phyloP scores from a whole-genome alignment of 2,888 invertebrate species.

The Ceraclea dissimilis region DNA sequence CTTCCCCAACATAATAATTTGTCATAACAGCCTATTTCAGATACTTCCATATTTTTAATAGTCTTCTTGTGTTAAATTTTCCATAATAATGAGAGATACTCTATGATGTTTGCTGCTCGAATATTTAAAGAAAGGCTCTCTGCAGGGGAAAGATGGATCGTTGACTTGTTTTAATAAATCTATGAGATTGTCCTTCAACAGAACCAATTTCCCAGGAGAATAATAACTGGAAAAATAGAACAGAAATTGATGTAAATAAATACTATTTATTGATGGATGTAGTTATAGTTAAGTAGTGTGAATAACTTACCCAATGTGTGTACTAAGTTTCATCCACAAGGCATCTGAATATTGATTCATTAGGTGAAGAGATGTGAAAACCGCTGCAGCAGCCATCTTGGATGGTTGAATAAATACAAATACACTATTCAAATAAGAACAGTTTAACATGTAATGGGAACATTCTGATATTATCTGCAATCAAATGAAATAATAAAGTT shows the following conservation, averaged over 20 bases:
- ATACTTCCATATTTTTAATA: too few species aligned
- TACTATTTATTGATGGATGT: neutral
- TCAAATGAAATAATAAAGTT: too few species aligned
- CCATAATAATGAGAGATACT: slow-evolving; percentile 16
- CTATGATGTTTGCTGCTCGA: slow-evolving; percentile 19
- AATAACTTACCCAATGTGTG: slow-evolving; percentile 15
- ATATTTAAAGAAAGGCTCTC: slow-evolving; percentile 23
- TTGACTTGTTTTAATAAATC: slow-evolving; percentile 22
- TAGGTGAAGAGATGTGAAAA: slow-evolving; percentile 22
- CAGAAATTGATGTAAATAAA: neutral
- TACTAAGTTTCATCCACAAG: slow-evolving; percentile 15
- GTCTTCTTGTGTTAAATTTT: slow-evolving; percentile 1
- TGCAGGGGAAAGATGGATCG: slow-evolving; percentile 22
- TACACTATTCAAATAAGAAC: slow-evolving; percentile 19
- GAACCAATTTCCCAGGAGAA: slow-evolving; percentile 12
- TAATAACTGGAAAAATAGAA: slow-evolving; percentile 19
- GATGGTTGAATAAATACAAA: slow-evolving; percentile 21
- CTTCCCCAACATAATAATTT: too few species aligned
- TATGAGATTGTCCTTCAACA: slow-evolving; percentile 16
- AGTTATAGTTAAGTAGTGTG: neutral
- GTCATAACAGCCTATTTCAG: too few species aligned
- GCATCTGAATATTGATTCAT: slow-evolving; percentile 20
- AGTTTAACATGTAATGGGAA: slow-evolving; percentile 21
- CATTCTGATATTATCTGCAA: slow-evolving; percentile 21
- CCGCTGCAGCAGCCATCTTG: slow-evolving; percentile 19